Conservation (phyloP, 1,140 invertebrate species). For the Belonocnema kinseyi region DNA sequence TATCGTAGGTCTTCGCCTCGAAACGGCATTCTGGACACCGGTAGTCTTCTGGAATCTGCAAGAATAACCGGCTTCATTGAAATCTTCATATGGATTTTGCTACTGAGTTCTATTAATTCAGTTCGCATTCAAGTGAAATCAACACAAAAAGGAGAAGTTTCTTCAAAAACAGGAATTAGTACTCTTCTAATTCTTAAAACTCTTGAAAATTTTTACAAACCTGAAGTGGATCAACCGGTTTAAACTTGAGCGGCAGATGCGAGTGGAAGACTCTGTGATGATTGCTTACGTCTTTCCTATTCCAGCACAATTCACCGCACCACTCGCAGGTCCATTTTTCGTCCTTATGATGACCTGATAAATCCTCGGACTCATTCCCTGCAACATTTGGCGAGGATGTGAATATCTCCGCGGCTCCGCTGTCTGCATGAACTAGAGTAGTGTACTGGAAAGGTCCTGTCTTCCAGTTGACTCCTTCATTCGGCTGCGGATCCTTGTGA, state of each 20-base stretch:
- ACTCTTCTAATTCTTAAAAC: too few relatives aligned
- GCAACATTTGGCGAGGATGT: neutral
- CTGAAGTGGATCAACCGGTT: conserved; percentile 14
- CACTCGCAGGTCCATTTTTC: too few relatives aligned
- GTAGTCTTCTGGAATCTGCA: conserved; percentile 40
- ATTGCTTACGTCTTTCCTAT: conserved; percentile 34
- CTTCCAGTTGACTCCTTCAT: conserved; percentile 32
- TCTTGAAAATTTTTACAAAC: neutral
- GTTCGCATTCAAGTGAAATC: too few relatives aligned
- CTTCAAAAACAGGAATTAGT: too few relatives aligned
- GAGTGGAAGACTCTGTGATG: conserved; percentile 71
- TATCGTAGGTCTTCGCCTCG: conserved; percentile 39
- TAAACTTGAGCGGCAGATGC: conserved; percentile 60
- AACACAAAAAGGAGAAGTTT: too few relatives aligned
- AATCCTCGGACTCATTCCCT: too few relatives aligned
- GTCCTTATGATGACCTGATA: too few relatives aligned
- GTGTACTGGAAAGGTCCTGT: neutral
- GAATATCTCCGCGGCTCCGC: neutral
- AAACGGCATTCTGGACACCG: conserved; percentile 61
- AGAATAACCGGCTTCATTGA: neutral
- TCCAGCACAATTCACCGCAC: too few relatives aligned
- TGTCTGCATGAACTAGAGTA: neutral
- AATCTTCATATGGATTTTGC: neutral
- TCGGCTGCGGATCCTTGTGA: conserved; percentile 27
- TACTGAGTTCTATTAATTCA: too few relatives aligned